Percentiles rank a stretch among this genome's conserved stretches.
Evolutionary conservation across 92 coral and sea anemone genomes (phyloP).

Genomic region (Palythoa heliodiscus): DNA sequence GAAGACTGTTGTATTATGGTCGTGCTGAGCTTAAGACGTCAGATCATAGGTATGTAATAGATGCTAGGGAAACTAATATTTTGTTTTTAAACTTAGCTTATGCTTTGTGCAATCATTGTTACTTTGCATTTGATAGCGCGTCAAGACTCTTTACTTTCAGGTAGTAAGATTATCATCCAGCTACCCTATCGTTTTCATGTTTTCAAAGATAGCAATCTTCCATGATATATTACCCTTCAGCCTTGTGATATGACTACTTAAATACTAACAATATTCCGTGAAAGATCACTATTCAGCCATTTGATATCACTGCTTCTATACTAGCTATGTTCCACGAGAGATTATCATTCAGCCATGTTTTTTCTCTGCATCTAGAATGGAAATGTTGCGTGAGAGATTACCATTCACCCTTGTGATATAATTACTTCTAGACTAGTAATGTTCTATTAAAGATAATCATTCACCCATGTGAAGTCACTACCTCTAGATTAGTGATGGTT

Average conservation of each 20-base stretch:
- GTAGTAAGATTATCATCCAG: neutral
- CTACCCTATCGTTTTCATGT: neutral
- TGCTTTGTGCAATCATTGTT: neutral
- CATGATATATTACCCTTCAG: neutral
- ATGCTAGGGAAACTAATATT: neutral
- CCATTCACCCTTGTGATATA: neutral
- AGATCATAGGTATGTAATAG: constrained; percentile 79
- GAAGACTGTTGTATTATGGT: constrained; percentile 88
- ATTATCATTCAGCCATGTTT: neutral
- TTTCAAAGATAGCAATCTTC: neutral
- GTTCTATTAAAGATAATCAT: neutral
- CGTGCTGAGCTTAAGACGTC: constrained; percentile 96
- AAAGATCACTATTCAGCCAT: neutral
- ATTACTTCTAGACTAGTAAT: neutral
- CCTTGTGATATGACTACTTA: neutral
- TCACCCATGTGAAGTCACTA: neutral
- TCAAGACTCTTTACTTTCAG: neutral
- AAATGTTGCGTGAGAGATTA: neutral
- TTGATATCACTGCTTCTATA: neutral
- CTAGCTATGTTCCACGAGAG: neutral
- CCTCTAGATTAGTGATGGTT: no score
- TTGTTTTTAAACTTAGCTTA: neutral
- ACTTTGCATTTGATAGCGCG: neutral
- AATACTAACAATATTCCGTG: neutral
- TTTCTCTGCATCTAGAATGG: neutral